Evolutionary conservation across 2,888 invertebrate species (phyloP), one percentile per base, ranked within the genome.

Genomic region (Tuta absoluta): DNA sequence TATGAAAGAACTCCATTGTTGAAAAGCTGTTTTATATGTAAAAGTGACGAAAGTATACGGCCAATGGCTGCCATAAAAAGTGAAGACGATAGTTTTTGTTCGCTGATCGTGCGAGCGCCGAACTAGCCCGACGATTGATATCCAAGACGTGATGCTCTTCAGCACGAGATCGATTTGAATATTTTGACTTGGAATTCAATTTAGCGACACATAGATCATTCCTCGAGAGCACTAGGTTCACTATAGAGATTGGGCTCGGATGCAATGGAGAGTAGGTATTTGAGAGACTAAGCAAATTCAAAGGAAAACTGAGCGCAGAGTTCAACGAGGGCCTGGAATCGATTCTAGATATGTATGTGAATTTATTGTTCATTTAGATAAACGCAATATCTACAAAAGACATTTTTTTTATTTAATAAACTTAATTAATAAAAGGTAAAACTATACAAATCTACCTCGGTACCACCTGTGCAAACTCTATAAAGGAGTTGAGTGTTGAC

Each of bases 81-180:
- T 51, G 23, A 51, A 23, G 51, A 28, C 1, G 19, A 58, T 58
- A 58, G 33, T 58, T 58, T 58, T 58, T 58, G 51, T 51, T 58
- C 58, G 58, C 17, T 19, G 28, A 10, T 53, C 58, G 58, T 17
- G 24, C n/a, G 58, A 17, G 19, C 12, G 37, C 19, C 38, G 45
- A 59, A 21, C 41, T 23, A 21, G 14, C 24, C 28, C 11, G 24
- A 59, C 38, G 59, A 59, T 59, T 59, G 59, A 59, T 59, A 23
- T 21, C 45, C 33, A 14, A 24, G 21, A 59, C 59, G 59, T 59
- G 59, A 45, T 14, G 17, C 19, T 33, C n/a, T 37, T 58, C 37
- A 58, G 38, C 17, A 37, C 33, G 58, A 21, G 28, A 58, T 58
- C 58, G 58, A 58, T 58, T 58, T 58, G 58, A 58, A 58, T 58